Evolutionary conservation across 2,113 vertebrate species (phyloP), one percentile per base, ranked within the genome.

Genomic region (Natator depressus): DNA sequence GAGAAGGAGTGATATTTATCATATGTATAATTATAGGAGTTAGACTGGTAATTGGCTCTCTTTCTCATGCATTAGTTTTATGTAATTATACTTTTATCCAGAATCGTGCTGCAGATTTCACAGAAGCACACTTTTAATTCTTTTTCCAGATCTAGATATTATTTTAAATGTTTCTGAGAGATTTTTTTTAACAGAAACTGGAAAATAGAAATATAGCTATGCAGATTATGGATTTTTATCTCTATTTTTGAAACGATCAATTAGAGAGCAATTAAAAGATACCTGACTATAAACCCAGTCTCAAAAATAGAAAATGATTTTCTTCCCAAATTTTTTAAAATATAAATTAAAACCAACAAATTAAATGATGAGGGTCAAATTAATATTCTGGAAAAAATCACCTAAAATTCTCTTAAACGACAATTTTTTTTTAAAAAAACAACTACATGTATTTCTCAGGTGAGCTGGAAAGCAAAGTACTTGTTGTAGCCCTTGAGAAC

Each of bases 31-130:
- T 24, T 46, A 76, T 84, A 65, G 88, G 85, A 84, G 46, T 92
- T 75, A 54, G 16, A 78, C 93, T 93, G 46, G 72, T 35, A 13
- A 11, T 1, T 85, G 86, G 55, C n/a, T 46, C 7, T 2, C 35
- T 92, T 92, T 93, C 72, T 83, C 90, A 42, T 38, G 72, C 46
- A 85, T 94, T 89, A 82, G 24, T 87, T 29, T 87, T 86, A 62
- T 12, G 10, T 42, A 84, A 78, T 62, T 95, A 65, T 4, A 80
- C 93, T 93, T 88, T 53, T 82, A 82, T n/a, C 25, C 82, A 46
- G 50, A 51, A 10, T 1, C 72, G 65, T 91, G 84, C 53, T 94
- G 46, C 2, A 92, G 35, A 93, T 89, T 91, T 94, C 9, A 5
- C 69, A 11, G 69, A n/a, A 10, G 84, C 46, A 10, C 35, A n/a